These are phyloP conservation scores for Megalurothrips usitatus DNA, from an alignment of 2,888 invertebrate species.

Conservation along the genomic window DNA sequence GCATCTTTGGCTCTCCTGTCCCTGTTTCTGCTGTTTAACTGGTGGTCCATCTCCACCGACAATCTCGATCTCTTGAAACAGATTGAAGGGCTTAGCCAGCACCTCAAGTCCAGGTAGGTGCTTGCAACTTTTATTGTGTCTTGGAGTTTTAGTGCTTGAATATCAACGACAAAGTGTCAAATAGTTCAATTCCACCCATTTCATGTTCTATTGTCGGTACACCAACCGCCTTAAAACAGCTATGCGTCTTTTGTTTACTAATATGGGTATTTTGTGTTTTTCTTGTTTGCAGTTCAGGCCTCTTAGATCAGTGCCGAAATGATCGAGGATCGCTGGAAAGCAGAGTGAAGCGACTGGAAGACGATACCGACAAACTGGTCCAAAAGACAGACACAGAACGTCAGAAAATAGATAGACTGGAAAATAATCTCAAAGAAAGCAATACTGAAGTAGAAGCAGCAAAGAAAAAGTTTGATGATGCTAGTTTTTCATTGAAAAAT, in stretches of 20 bases:
- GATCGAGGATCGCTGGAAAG: neutral
- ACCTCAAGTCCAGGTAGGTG: neutral
- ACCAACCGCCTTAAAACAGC: neutral
- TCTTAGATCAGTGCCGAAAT: neutral
- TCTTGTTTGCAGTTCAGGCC: neutral
- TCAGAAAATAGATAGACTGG: neutral
- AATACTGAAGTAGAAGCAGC: neutral
- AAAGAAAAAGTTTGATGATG: neutral
- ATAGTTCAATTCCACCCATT: neutral
- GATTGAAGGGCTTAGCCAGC: neutral
- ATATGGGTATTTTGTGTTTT: neutral
- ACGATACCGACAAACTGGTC: neutral
- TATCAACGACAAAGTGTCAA: neutral
- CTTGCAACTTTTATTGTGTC: neutral
- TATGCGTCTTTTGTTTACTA: neutral
- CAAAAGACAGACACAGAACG: neutral
- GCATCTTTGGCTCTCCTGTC: neutral
- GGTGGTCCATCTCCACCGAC: conserved; percentile 4
- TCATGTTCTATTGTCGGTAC: neutral
- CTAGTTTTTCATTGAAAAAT: neutral
- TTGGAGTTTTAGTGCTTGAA: no score
- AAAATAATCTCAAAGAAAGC: neutral
- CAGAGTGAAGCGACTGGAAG: neutral
- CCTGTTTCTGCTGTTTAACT: conserved; percentile 9
- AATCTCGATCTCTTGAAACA: neutral